A percentile compares a stretch with the other conserved stretches of the same genome.
Conservation (phyloP, 2,113 vertebrate species). For the Catharus bicknelli region DNA sequence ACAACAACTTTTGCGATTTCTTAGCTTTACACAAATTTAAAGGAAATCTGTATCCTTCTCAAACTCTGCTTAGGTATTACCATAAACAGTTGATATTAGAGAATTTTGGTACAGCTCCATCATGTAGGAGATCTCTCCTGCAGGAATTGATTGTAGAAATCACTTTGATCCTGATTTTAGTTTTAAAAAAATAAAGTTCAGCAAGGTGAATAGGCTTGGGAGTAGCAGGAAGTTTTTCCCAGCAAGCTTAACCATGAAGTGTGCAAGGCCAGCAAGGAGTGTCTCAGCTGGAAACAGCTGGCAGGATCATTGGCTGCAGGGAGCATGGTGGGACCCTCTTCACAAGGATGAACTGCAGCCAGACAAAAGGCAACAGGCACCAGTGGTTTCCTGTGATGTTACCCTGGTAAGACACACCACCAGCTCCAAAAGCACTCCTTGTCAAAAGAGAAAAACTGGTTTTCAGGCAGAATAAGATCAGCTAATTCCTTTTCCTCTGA, state of each 20-base stretch:
- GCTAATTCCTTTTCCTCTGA: constrained; percentile 1
- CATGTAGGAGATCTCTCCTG: neutral
- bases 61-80: neutral
- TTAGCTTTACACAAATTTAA: neutral
- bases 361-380: neutral
- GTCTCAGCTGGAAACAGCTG: neutral
- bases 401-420: neutral
- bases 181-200: neutral
- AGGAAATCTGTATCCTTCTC: neutral
- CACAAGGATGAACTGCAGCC: neutral
- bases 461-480: neutral
- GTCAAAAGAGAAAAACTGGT: neutral
- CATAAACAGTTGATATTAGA: neutral
- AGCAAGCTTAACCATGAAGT: neutral
- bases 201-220: neutral
- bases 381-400: neutral
- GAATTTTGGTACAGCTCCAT: neutral
- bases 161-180: neutral
- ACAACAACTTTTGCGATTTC: neutral
- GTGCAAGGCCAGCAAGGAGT: neutral
- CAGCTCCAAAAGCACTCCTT: neutral
- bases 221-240: neutral
- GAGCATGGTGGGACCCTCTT: neutral
- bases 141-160: neutral
- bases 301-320: neutral